A percentile compares a stretch with the other conserved stretches of the same genome.
Evolutionary conservation across 2,113 vertebrate species (phyloP).

Genomic region (Mola mola): DNA sequence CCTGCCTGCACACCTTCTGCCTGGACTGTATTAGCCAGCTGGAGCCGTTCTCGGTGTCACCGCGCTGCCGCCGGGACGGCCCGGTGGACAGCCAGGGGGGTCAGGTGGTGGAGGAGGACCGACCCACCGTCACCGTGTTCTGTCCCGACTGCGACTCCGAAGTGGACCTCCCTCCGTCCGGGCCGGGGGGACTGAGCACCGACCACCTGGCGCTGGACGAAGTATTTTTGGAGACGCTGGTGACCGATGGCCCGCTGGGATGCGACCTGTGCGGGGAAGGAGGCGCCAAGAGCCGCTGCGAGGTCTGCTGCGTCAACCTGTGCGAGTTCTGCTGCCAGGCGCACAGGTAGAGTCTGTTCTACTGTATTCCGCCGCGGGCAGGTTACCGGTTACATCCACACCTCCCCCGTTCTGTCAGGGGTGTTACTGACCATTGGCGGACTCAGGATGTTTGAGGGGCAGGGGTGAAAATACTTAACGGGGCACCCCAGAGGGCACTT

Average conservation of each 20-base stretch:
- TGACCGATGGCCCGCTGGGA: slow-evolving; percentile 73
- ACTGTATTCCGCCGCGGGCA: too few relatives aligned
- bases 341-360: slow-evolving; percentile 83
- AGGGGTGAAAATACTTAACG: too few relatives aligned
- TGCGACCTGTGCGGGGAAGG: slow-evolving; percentile 91
- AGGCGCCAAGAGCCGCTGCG: slow-evolving; percentile 86
- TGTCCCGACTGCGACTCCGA: slow-evolving; percentile 90
- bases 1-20: slow-evolving; percentile 91
- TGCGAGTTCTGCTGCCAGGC: slow-evolving; percentile 94
- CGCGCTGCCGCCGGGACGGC: slow-evolving; percentile 21
- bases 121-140: slow-evolving; percentile 74
- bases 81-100: slow-evolving; percentile 3
- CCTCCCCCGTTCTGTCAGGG: too few relatives aligned
- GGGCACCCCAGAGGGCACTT: too few relatives aligned
- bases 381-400: too few relatives aligned
- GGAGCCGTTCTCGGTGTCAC: slow-evolving; percentile 77
- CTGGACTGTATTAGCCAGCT: slow-evolving; percentile 83
- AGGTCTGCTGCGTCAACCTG: slow-evolving; percentile 86
- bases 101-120: not conserved
- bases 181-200: slow-evolving; percentile 81
- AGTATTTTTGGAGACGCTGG: slow-evolving; percentile 83
- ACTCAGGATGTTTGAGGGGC: too few relatives aligned
- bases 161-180: slow-evolving; percentile 85
- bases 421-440: too few relatives aligned
- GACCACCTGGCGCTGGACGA: slow-evolving; percentile 88